Evolutionary conservation across 1,140 invertebrate genomes (phyloP).

Genomic region (Pentalonia nigronervosa): DNA sequence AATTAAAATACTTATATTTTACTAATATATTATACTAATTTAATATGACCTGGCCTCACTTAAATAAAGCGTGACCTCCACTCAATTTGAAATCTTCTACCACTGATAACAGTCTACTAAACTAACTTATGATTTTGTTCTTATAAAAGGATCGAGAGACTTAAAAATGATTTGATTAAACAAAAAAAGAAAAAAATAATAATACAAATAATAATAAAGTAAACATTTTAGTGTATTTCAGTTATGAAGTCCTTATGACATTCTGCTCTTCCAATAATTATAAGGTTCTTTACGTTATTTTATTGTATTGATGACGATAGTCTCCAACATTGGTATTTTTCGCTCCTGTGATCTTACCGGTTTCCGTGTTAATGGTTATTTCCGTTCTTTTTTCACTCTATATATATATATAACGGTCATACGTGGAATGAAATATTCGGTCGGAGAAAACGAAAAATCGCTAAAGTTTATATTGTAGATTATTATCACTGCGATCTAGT

Average conservation of each 20-base stretch:
- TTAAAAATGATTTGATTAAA: no score
- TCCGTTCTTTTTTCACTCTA: neutral
- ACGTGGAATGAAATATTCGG: neutral
- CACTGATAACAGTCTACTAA: no score
- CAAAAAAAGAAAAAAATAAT: no score
- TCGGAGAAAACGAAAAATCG: neutral
- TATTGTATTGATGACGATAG: neutral
- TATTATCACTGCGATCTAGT: slow-evolving; percentile 10
- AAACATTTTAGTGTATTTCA: no score
- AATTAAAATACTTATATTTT: neutral
- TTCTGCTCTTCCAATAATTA: neutral
- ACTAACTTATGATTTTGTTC: no score
- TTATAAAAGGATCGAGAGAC: no score
- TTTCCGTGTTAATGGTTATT: slow-evolving; percentile 5
- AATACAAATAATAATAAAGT: no score
- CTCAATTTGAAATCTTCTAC: no score
- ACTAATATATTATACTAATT: no score
- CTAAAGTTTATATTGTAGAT: slow-evolving; percentile 28
- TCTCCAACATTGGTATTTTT: neutral
- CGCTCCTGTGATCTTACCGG: neutral
- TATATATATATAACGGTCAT: neutral
- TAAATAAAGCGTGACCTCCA: no score
- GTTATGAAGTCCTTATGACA: neutral
- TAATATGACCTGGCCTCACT: no score
- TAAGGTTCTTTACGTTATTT: neutral